phyloP scores from a whole-genome alignment of 1,140 invertebrate species.

The Araneus ventricosus region DNA sequence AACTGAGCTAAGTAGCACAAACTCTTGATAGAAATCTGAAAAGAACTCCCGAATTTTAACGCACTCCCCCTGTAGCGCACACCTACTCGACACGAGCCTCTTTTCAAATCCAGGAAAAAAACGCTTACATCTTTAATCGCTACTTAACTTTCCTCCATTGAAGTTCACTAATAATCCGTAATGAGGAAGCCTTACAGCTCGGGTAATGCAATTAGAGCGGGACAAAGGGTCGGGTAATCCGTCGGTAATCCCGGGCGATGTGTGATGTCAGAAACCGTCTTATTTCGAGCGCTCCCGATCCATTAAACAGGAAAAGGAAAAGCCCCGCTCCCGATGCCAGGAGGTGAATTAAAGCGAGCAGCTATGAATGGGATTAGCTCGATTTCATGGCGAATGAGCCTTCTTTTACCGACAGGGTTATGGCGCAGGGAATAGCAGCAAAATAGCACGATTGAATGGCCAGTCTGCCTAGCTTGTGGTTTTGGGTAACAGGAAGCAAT shows the following conservation, averaged over 20 bases:
- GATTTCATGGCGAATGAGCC: neutral
- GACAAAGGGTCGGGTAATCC: slow-evolving; percentile 26
- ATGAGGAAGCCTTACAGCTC: neutral
- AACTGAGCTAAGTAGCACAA: too few relatives aligned
- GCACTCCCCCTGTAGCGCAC: neutral
- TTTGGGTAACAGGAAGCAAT: too few relatives aligned
- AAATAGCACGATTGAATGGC: neutral
- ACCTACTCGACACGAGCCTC: neutral
- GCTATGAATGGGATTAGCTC: neutral
- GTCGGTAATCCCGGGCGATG: slow-evolving; percentile 8
- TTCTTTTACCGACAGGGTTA: neutral
- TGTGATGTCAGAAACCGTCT: slow-evolving; percentile 32
- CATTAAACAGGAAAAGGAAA: slow-evolving; percentile 50
- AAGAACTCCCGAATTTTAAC: too few relatives aligned
- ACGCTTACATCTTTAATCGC: neutral
- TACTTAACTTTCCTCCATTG: neutral
- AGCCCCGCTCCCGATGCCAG: neutral
- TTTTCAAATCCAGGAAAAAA: neutral
- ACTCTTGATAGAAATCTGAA: too few relatives aligned
- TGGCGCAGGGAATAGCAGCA: neutral
- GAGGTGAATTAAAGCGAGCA: neutral
- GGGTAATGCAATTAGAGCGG: slow-evolving; percentile 21
- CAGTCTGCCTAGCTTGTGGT: too few relatives aligned
- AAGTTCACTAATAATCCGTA: neutral
- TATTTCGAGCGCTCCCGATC: slow-evolving; percentile 36